Conservation (phyloP, 2,113 vertebrate genomes). For the Tragulus kanchil region DNA sequence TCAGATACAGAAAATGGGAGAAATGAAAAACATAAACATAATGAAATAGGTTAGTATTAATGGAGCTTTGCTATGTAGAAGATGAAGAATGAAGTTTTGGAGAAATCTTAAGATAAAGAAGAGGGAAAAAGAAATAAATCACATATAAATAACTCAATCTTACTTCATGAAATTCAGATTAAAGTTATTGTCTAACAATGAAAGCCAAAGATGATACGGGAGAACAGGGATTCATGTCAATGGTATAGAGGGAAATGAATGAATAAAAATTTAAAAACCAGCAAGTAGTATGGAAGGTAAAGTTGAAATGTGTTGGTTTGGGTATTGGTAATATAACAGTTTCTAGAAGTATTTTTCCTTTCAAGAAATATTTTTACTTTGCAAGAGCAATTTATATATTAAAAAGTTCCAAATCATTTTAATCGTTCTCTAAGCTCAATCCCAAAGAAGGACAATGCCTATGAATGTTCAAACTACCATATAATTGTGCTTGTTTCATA, state of each 20-base stretch:
- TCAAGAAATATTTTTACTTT: background rate
- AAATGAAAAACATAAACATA: background rate
- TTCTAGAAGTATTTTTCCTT: background rate
- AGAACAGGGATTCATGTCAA: background rate
- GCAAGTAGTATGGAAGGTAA: background rate
- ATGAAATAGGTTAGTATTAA: background rate
- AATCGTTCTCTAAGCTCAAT: background rate
- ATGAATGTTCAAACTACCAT: background rate
- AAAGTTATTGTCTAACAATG: background rate
- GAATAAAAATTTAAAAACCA: background rate
- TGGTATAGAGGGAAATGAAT: background rate
- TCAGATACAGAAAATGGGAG: background rate
- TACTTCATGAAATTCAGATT: background rate
- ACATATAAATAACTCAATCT: background rate
- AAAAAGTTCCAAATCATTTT: constrained; percentile 38
- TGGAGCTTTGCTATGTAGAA: background rate
- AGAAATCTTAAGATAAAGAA: background rate
- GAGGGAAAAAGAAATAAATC: background rate
- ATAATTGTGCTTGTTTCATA: fast-evolving
- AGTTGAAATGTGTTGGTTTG: background rate
- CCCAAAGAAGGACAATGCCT: background rate
- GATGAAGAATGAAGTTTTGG: background rate
- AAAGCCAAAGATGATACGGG: background rate
- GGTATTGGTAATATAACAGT: background rate
- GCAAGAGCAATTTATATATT: background rate